phyloP scores from a whole-genome alignment of 2,888 invertebrate genomes.

The Acleris holmiana region DNA sequence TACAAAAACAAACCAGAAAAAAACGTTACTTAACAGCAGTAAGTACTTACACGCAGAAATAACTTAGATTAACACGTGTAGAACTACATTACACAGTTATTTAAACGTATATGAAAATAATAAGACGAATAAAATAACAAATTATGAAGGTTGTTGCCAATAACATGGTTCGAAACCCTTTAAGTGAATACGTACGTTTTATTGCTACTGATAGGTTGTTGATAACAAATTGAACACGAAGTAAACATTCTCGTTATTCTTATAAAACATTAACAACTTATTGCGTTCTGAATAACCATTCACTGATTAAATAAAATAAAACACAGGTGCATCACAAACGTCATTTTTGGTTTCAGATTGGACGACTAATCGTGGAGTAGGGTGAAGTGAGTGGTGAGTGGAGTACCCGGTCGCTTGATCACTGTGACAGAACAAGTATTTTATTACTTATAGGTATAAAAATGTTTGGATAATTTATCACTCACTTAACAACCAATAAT shows the following conservation, averaged over 20 bases:
- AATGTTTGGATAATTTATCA: too few species aligned
- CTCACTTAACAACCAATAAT: too few species aligned
- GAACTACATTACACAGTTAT: slow-evolving; percentile 25
- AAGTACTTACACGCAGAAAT: slow-evolving; percentile 3
- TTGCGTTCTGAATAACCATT: slow-evolving; percentile 37
- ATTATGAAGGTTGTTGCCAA: slow-evolving; percentile 40
- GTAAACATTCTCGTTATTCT: slow-evolving; percentile 32
- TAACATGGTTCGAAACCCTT: slow-evolving; percentile 62
- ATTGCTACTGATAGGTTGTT: slow-evolving; percentile 49
- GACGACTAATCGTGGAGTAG: slow-evolving; percentile 32
- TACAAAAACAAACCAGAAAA: slow-evolving; percentile 51
- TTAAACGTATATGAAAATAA: slow-evolving; percentile 26
- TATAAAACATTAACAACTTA: slow-evolving; percentile 25
- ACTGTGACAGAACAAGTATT: slow-evolving; percentile 11
- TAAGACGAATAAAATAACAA: slow-evolving; percentile 43
- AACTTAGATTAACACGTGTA: slow-evolving; percentile 5
- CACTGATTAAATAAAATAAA: slow-evolving; percentile 37
- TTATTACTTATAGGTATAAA: background rate
- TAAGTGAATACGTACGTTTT: slow-evolving; percentile 64
- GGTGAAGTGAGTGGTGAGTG: slow-evolving; percentile 11
- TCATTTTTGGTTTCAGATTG: slow-evolving; percentile 35
- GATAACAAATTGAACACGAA: slow-evolving; percentile 47
- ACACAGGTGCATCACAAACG: slow-evolving; percentile 37
- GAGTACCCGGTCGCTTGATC: background rate
- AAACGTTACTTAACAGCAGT: slow-evolving; percentile 39